Percentiles rank a stretch among this genome's conserved stretches.
Evolutionary conservation across 2,113 vertebrate species (phyloP).

Genomic region (Notothenia coriiceps): DNA sequence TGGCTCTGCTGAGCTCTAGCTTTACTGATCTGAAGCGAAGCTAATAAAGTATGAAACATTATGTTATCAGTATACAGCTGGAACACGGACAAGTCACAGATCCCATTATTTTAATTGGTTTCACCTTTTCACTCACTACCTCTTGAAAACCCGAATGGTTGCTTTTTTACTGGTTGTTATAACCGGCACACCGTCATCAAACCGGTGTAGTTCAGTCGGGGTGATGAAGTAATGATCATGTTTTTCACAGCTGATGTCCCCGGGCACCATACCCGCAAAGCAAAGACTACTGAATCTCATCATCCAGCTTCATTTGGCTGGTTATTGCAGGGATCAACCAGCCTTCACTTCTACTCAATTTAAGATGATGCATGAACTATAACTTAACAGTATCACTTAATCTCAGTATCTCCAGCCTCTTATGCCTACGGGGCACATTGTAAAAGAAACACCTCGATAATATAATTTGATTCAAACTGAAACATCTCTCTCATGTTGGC

Average conservation of each 20-base stretch:
- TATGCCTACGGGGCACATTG: background rate
- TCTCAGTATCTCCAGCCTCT: background rate
- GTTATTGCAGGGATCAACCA: background rate
- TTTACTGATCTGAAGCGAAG: background rate
- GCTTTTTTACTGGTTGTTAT: background rate
- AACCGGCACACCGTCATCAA: slow-evolving; percentile 9
- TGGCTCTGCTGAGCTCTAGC: background rate
- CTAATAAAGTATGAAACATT: background rate
- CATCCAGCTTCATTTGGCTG: background rate
- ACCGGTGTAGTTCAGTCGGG: background rate
- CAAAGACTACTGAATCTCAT: slow-evolving; percentile 13
- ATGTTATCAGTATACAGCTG: background rate
- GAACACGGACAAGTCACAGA: background rate
- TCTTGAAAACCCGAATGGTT: background rate
- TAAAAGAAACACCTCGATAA: background rate
- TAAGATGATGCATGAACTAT: background rate
- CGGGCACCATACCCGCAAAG: background rate
- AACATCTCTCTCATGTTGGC: background rate
- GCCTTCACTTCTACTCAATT: background rate
- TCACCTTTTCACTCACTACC: background rate
- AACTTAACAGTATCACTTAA: background rate
- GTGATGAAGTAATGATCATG: slow-evolving; percentile 1
- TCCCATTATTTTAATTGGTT: slow-evolving; percentile 4
- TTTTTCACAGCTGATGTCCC: background rate
- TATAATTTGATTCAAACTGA: background rate